Evolutionary conservation across 2,888 invertebrate genomes (phyloP).

Genomic region (Sesia bembeciformis): DNA sequence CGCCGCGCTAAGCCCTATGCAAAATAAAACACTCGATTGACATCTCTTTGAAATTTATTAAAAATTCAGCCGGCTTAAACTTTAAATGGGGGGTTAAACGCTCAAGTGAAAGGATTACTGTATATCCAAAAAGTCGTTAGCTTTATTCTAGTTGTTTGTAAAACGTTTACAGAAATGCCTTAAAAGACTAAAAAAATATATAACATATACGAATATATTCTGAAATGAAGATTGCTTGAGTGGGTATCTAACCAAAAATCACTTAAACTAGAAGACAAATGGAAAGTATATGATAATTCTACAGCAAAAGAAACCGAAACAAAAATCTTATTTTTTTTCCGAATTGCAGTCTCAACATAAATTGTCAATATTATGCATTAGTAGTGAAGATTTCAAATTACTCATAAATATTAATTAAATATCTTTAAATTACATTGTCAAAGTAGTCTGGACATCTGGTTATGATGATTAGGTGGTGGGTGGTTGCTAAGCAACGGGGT

Average conservation of each 20-base stretch:
- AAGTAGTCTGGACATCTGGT: constrained; percentile 57
- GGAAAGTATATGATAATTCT: no score
- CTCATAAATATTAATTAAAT: no score
- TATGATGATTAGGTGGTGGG: constrained; percentile 68
- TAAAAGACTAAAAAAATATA: no score
- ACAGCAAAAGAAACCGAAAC: no score
- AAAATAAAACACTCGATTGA: constrained; percentile 74
- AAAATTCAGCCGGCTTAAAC: constrained; percentile 67
- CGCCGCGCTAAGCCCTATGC: constrained; percentile 62
- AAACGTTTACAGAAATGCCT: neutral
- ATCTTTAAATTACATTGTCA: constrained; percentile 23
- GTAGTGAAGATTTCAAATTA: no score
- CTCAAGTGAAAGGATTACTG: constrained; percentile 64
- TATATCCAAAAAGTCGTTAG: constrained; percentile 24
- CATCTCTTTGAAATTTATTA: constrained; percentile 73
- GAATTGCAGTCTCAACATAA: no score
- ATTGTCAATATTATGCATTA: no score
- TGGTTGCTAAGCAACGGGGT: constrained; percentile 66
- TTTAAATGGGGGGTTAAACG: constrained; percentile 66
- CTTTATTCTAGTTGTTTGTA: constrained; percentile 11
- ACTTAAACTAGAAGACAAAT: no score
- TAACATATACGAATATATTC: no score
- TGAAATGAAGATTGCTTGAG: no score
- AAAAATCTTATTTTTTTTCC: no score
- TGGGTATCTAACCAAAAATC: no score